These are phyloP conservation scores for Mesaphorura yosii DNA, from an alignment of 1,140 invertebrate genomes.

Conservation along the genomic window DNA sequence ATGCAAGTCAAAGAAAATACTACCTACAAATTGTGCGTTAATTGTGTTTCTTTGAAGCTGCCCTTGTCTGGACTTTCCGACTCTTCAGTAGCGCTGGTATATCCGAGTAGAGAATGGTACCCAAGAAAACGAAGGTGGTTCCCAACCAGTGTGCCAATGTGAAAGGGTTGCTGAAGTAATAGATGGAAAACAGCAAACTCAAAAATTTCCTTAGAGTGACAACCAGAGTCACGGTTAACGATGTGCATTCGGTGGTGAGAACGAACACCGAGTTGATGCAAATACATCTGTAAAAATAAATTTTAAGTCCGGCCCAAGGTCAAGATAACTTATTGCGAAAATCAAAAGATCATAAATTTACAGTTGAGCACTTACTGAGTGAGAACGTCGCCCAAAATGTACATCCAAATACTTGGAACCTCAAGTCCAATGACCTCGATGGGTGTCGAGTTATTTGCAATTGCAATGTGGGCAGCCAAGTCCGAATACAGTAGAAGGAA, in stretches of 20 bases:
- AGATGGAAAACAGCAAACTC: slow-evolving; percentile 85
- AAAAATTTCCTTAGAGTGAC: slow-evolving; percentile 92
- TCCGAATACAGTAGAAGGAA: slow-evolving; percentile 64
- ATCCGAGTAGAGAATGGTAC: slow-evolving; percentile 85
- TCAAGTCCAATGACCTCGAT: slow-evolving; percentile 37
- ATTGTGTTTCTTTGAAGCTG: too few species aligned
- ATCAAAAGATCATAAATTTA: neutral
- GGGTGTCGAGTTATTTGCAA: slow-evolving; percentile 35
- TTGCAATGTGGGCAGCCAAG: slow-evolving; percentile 53
- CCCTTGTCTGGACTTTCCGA: too few species aligned
- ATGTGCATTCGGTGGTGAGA: slow-evolving; percentile 84
- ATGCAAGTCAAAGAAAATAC: too few species aligned
- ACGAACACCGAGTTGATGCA: slow-evolving; percentile 92
- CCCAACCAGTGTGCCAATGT: slow-evolving; percentile 86
- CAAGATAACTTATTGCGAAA: neutral
- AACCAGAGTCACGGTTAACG: slow-evolving; percentile 87
- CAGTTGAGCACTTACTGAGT: slow-evolving; percentile 64
- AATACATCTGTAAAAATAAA: slow-evolving; percentile 47
- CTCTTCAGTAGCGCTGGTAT: slow-evolving; percentile 35
- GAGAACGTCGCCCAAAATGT: slow-evolving; percentile 71
- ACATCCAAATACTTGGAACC: slow-evolving; percentile 64
- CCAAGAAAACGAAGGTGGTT: slow-evolving; percentile 77
- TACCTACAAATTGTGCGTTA: too few species aligned
- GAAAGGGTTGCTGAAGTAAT: slow-evolving; percentile 92
- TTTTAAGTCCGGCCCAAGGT: neutral